These are phyloP conservation scores for Anableps anableps DNA, from an alignment of 2,797 vertebrate genomes.

Conservation along the genomic window DNA sequence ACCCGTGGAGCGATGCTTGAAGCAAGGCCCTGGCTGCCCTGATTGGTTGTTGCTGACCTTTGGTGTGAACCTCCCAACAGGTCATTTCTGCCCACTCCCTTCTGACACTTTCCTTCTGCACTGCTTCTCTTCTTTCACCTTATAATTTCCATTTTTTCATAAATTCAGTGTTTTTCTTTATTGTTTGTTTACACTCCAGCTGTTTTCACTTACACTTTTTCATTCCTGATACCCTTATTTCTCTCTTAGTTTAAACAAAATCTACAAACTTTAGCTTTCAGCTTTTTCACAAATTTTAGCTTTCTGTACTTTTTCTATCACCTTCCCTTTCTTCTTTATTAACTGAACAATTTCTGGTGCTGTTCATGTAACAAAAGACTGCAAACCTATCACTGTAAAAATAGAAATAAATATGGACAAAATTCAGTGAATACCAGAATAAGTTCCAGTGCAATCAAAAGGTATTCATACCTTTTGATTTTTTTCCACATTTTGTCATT, in stretches of 20 bases:
- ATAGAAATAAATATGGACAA: no score
- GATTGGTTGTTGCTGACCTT: conserved; percentile 43
- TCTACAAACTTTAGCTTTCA: neutral
- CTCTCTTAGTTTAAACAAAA: neutral
- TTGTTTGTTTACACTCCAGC: neutral
- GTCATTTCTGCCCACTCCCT: conserved; percentile 7
- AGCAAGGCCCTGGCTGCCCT: conserved; percentile 11
- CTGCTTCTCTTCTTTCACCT: conserved; percentile 18
- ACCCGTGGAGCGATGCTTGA: conserved; percentile 11
- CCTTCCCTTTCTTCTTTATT: no score
- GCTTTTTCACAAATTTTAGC: no score
- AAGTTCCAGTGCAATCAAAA: no score
- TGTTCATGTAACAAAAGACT: no score
- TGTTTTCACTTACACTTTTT: neutral
- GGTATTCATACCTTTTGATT: no score
- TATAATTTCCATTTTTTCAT: conserved; percentile 15
- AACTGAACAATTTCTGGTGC: no score
- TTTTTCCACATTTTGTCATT: no score
- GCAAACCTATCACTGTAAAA: no score
- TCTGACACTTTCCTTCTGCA: neutral
- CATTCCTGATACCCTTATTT: neutral
- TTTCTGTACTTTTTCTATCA: no score
- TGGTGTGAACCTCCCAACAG: conserved; percentile 32
- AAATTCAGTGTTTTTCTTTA: neutral
- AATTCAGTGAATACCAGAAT: no score